Evolutionary conservation across 2,113 vertebrate genomes (phyloP), one percentile per base, ranked within the genome.

Genomic region (Pygoscelis adeliae): DNA sequence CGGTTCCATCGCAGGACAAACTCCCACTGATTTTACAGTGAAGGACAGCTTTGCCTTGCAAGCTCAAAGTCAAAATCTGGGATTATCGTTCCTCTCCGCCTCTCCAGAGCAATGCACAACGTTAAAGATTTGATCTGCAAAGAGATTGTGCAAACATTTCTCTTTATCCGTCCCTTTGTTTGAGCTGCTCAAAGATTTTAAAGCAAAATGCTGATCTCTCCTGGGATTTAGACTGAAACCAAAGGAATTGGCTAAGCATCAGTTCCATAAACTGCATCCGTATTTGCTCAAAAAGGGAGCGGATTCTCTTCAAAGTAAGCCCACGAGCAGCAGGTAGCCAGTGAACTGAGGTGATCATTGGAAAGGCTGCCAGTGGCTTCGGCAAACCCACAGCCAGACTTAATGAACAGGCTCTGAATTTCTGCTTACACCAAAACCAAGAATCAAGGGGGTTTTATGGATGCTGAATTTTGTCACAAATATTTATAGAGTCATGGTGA

Each of bases 141-240:
- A 95, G 94, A 88, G 95, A 86, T 38, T 93, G 94, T 81, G 91
- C 94, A 96, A 96, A 97, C 66, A 73, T 77, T 96, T 79, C 87
- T 53, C 83, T 89, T 96, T n/a, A 96, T 95, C 94, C 78, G 0
- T 36, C 69, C 70, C 74, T 72, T 38, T 78, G 52, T 69, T 93
- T 38, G 91, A 91, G 91, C 89, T 32, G 69, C 87, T 88, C 71
- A 15, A 23, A 65, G 91, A 46, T 93, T 93, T 95, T 76, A 30
- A 65, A 94, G 84, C 62, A 59, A 94, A 94, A 77, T 2, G 67
- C 84, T 83, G 74, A 55, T 69, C 66, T 73, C 95, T 61, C 84
- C 67, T 67, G 91, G 93, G 94, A 80, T 86, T 96, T 81, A 2
- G 6, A 16, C 50, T n/a, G 89, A 95, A 83, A 85, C 84, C 95